Evolutionary conservation across 1,140 invertebrate genomes (phyloP).

Genomic region (Ceratina australensis): DNA sequence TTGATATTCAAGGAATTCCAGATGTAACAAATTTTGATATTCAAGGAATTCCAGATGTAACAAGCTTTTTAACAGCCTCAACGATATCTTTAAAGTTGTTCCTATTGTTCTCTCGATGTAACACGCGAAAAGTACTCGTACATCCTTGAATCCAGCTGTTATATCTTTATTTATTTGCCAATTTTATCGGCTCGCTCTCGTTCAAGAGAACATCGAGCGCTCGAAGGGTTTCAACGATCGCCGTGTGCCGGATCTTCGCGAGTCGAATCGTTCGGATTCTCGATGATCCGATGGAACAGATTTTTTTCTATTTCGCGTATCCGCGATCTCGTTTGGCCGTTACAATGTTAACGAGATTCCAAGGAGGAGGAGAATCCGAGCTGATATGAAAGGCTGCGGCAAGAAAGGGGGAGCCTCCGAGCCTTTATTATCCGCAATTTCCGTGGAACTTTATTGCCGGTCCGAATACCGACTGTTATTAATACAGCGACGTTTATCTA

Average conservation of each 20-base stretch:
- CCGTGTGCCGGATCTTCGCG: not conserved
- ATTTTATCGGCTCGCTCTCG: too few species aligned
- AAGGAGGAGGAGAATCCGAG: too few species aligned
- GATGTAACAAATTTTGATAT: too few species aligned
- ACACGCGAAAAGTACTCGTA: too few species aligned
- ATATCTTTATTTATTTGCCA: too few species aligned
- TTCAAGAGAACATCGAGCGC: not conserved
- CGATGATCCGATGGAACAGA: not conserved
- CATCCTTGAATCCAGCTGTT: too few species aligned
- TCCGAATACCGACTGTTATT: constrained; percentile 37
- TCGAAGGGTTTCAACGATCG: not conserved
- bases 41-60: too few species aligned
- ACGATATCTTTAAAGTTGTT: too few species aligned
- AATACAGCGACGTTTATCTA: constrained; percentile 40
- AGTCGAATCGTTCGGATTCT: not conserved
- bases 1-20: too few species aligned
- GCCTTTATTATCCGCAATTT: constrained; percentile 35
- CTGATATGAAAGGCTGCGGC: not conserved
- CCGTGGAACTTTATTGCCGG: constrained; percentile 23
- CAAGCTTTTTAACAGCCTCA: too few species aligned
- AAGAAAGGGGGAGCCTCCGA: constrained; percentile 13
- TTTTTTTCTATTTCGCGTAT: not conserved
- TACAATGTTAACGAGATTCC: constrained; percentile 33
- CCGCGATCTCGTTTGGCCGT: not conserved
- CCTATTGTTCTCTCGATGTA: too few species aligned